Conservation (phyloP, 2,888 invertebrate genomes). For the Drosophila kambysellisi region DNA sequence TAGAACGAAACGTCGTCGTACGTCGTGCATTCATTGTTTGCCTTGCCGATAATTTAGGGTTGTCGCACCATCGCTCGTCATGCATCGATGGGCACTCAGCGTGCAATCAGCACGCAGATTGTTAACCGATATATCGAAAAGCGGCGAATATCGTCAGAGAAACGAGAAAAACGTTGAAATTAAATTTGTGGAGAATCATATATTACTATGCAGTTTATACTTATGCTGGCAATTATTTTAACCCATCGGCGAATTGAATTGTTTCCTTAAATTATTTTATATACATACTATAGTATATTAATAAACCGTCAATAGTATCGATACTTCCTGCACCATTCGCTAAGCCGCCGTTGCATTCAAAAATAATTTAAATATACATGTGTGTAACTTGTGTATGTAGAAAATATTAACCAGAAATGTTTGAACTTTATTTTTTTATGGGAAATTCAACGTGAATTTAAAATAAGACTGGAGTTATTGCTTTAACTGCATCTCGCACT, state of each 20-base stretch:
- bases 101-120: slow-evolving; percentile 1
- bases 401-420: slow-evolving; percentile 45
- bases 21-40: slow-evolving; percentile 65
- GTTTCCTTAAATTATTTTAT: not conserved
- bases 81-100: slow-evolving; percentile 13
- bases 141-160: not conserved
- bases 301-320: not conserved
- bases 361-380: not conserved
- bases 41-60: slow-evolving; percentile 59
- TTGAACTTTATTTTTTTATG: slow-evolving; percentile 38
- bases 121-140: slow-evolving; percentile 22
- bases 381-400: slow-evolving; percentile 22
- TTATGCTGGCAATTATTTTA: not conserved
- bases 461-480: slow-evolving; percentile 35
- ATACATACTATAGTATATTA: not conserved
- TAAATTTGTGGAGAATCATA: not conserved
- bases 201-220: not conserved
- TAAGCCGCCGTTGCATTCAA: not conserved
- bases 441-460: slow-evolving; percentile 34
- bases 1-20: slow-evolving; percentile 57
- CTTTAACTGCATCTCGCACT: slow-evolving; percentile 32
- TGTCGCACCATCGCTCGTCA: slow-evolving; percentile 23
- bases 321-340: not conserved
- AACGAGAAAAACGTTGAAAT: not conserved
- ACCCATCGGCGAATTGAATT: not conserved